Conservation (phyloP, 2,888 invertebrate genomes). For the Mythimna lalbum region DNA sequence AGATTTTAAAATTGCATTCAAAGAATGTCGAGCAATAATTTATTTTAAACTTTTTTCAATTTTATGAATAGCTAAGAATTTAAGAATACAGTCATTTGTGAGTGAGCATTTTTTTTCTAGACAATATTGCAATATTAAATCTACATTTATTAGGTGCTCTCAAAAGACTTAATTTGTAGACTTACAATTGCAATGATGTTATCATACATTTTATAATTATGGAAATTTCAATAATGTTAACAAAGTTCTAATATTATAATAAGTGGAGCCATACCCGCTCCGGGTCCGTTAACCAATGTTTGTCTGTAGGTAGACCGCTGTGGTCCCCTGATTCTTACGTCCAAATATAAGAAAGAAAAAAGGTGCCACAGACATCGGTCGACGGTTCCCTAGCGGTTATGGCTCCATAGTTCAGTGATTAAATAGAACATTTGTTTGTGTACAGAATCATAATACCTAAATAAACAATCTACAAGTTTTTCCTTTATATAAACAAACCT, state of each 20-base stretch:
- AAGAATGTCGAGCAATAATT: neutral
- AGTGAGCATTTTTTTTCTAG: neutral
- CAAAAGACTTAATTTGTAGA: neutral
- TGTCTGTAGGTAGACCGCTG: no score
- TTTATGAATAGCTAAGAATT: no score
- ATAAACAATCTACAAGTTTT: neutral
- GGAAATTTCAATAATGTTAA: no score
- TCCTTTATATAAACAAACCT: neutral
- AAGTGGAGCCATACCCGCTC: no score
- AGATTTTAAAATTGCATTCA: neutral
- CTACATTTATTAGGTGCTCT: neutral
- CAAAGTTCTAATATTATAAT: neutral
- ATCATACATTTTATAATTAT: no score
- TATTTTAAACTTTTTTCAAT: neutral
- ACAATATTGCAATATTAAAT: neutral
- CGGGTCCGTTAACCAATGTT: no score
- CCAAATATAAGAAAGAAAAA: no score
- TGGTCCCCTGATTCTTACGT: no score
- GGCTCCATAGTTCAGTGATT: no score
- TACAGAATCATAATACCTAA: neutral
- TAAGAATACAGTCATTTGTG: no score
- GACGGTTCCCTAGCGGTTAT: no score
- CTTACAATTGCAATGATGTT: neutral
- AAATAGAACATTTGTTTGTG: neutral
- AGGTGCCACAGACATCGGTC: no score